Evolutionary conservation across 30 jellyfish, hydroid and myxozoan species (phyloP), one percentile per base, ranked within the genome.

Genomic region (Turritopsis dohrnii): DNA sequence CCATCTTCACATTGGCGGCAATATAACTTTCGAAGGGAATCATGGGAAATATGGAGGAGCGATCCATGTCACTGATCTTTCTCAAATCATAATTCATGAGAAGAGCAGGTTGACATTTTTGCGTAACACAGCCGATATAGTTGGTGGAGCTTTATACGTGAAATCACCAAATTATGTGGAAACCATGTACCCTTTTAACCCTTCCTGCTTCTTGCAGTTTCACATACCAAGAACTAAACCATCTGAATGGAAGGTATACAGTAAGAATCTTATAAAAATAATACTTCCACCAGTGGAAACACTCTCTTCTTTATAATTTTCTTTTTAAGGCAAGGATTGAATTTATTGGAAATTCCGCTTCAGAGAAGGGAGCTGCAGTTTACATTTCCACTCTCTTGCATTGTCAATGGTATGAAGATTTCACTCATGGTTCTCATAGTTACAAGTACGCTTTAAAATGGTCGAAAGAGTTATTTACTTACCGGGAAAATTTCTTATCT

Each of bases 321-420:
- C 54, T 21, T 3, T 27, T 60, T 31, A 25, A 87, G 95, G 75
- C 89, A 21, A 22, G 53, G 30, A 86, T 79, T 28, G 86, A 72
- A 81, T 87, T 87, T 60, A 41, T 26, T 53, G 80, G 80, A 81
- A 87, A 87, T 84, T 79, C 89, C 24, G 95, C 95, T 18, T 71
- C 95, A 53, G 20, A 79, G 83, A 87, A 87, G 66, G 95, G 95
- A 25, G 95, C 95, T 18, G 95, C 95, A 0, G 20, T 87, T 17
- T 87, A 54, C 69, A 52, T 87, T 26, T 79, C 65, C 54, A 87
- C 89, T 28, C 75, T 87, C 27, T 84, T 87, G 28, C 89, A 80
- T 74, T 87, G 95, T 28, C 72, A 79, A 72, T 87, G 95, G 95
- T 79, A 79, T 53, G 95, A 87, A 23, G 53, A 81, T 30, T 23